Conservation (phyloP, 2,113 vertebrate genomes). For the Tachycineta bicolor region DNA sequence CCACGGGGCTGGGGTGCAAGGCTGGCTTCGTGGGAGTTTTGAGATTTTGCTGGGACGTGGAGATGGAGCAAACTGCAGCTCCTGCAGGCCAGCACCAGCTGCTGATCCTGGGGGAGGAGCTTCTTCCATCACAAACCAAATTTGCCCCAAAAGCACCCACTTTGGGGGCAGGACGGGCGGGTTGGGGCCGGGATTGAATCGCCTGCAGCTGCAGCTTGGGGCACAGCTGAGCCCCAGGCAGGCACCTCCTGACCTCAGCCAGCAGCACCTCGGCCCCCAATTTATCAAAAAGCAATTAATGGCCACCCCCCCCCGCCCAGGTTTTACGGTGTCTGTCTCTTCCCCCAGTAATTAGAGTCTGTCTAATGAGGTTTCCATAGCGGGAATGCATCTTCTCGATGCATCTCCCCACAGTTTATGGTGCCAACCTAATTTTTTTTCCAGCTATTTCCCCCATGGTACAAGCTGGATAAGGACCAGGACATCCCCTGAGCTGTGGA, state of each 20-base stretch:
- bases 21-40: rapidly evolving
- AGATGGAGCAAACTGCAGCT: neutral
- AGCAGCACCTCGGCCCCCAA: neutral
- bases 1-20: rapidly evolving
- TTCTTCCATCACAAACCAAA: rapidly evolving
- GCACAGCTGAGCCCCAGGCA: neutral
- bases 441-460: neutral
- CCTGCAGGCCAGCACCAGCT: neutral
- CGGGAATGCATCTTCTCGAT: rapidly evolving
- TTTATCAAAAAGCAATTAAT: constrained; percentile 59
- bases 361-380: constrained; percentile 51
- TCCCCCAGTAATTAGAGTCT: constrained; percentile 26
- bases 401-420: neutral
- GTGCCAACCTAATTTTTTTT: neutral
- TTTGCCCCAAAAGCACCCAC: neutral
- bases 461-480: neutral
- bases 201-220: rapidly evolving
- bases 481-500: neutral
- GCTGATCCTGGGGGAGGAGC: rapidly evolving
- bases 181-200: rapidly evolving
- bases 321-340: neutral
- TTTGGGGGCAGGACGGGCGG: rapidly evolving
- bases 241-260: neutral
- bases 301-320: neutral
- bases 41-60: neutral